A percentile compares a stretch with the other conserved stretches of the same genome.
These are phyloP conservation scores for Garrulus glandarius DNA, from an alignment of 2,797 vertebrate species.

Conservation along the genomic window DNA sequence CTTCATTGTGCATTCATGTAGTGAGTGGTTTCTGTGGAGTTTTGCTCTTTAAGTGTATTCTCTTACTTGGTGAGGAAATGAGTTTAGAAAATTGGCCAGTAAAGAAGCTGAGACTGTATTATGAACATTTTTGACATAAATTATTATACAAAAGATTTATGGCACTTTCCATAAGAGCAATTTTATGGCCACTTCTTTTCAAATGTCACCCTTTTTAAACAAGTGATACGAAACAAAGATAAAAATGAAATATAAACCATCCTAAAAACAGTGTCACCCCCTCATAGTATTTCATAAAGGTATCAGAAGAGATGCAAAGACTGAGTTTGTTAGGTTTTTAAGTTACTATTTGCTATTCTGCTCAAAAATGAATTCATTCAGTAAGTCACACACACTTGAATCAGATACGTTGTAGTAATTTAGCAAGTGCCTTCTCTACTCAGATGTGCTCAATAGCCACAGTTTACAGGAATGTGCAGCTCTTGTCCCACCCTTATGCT, in stretches of 20 bases:
- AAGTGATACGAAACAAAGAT: not conserved
- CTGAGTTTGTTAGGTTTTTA: not conserved
- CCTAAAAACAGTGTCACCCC: not conserved
- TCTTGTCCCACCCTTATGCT: not conserved
- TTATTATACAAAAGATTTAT: not conserved
- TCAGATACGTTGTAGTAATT: not conserved
- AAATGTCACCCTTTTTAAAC: not conserved
- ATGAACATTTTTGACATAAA: not conserved
- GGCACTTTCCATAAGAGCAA: not conserved
- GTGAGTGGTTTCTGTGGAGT: not conserved
- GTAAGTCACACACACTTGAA: not conserved
- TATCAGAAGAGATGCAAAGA: not conserved
- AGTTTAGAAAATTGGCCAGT: not conserved
- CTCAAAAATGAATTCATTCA: not conserved
- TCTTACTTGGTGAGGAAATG: not conserved
- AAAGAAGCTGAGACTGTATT: not conserved
- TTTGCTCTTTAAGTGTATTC: not conserved
- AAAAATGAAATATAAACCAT: not conserved
- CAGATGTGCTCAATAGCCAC: not conserved
- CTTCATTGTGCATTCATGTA: not conserved
- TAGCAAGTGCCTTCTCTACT: not conserved
- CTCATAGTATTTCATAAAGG: not conserved
- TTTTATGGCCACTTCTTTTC: not conserved
- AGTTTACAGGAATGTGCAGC: not conserved
- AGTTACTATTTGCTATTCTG: not conserved